Base-by-base conservation (phyloP, 1,140 invertebrate species). In the Rhyzopertha dominica region DNA sequence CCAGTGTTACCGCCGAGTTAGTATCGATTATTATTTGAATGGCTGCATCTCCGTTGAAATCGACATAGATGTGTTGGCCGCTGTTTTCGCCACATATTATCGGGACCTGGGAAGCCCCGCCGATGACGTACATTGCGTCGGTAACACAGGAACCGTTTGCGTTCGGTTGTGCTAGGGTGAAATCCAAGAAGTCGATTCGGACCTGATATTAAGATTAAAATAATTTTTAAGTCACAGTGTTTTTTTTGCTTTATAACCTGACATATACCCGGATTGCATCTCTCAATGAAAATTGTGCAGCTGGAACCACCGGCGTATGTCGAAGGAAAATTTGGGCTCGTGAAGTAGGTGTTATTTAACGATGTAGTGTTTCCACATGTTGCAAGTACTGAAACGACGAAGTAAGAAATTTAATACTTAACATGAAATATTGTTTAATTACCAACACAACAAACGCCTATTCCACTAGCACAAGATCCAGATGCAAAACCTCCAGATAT, bases 291-390 rank as follows among this genome's bases (percentile, higher is more conserved):
- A 46, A 88, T 77, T 1, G 74, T 74, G 56, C 87, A 91, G 1
- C 80, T 65, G 22, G 78, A 74, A 5, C 80, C 80, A 1, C 79
- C 82, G 1, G 70, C 67, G 56, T 80, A 84, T 0, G 79, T 73
- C 2, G 71, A 73, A 1, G 84, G 84, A 69, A 82, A 87, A 2
- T 76, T 78, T 1, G 77, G 77, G 65, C 82, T 90, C 1, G 81
- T 76, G 62, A 90, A 91, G 61, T 90, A 90, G 0, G 87, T 90
- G 43, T 88, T 87, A 56, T 90, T 90, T 28, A 80, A 71, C 14
- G 75, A 75, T 1, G 85, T 81, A 0, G 74, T 75, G 5, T 73
- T 70, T 3, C 84, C 83, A 54, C 85, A 88, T 0, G 74, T 69
- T 49, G 75, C 74, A 52, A 81, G 75, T 64, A 86, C 85, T 88